Base-by-base conservation (phyloP, 2,113 vertebrate genomes). In the Zeus faber region DNA sequence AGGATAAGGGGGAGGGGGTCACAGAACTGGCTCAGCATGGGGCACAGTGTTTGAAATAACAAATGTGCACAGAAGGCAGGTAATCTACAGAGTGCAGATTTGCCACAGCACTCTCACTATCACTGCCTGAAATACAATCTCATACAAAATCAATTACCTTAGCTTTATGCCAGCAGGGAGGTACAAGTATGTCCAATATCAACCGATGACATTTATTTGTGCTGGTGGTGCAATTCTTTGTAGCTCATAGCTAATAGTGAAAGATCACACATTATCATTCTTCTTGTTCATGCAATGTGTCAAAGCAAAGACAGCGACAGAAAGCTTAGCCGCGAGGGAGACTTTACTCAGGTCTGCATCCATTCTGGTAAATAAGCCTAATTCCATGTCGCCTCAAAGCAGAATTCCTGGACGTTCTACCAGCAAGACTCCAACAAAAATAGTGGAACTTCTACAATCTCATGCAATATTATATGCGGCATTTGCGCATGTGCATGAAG, bases 121-220 rank as follows among this genome's bases (percentile, higher is more conserved):
- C 47, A 64, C 41, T 43, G 31, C 3, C 40, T 63, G 16, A 61
- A 73, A 59, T 41, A 57, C 29, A 56, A 46, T 56, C 55, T 70
- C 25, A 67, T 39, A 46, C 45, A 61, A 53, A 61, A 70, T 73
- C 54, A 70, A 61, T 54, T 52, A 73, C 49, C 16, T 57, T 33
- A 29, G 17, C 40, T 46, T 37, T 37, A 37, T 4, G n/a, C 4
- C 44, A 46, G 2, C 43, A 11, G 43, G 43, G 31, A 33, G 31
- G 13, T 11, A 13, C 33, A n/a, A n/a, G 33, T n/a, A 37, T 14
- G 13, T n/a, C 33, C n/a, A 46, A 51, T 24, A 68, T 29, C 31
- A 50, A 39, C 37, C n/a, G 18, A 45, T 54, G 48, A 45, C n/a
- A 46, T 67, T 21, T 35, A 37, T 35, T 5, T n/a, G 6, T 37